A percentile compares a stretch with the other conserved stretches of the same genome.
phyloP scores from a whole-genome alignment of 1,140 invertebrate species.

The Melipona quadrifasciata region DNA sequence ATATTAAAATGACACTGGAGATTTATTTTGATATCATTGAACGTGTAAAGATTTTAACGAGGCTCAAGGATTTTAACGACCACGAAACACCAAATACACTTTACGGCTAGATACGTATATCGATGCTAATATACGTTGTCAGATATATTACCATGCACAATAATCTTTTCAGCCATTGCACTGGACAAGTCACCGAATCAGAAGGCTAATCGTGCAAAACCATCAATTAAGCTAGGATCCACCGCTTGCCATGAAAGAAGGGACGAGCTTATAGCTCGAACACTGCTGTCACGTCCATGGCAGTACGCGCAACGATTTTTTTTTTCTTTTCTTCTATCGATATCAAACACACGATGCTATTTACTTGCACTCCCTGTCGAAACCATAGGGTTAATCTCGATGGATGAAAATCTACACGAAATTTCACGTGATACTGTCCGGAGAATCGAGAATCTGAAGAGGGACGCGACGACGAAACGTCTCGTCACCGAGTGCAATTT shows the following conservation, averaged over 20 bases:
- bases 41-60: neutral
- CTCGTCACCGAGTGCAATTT: conserved; percentile 30
- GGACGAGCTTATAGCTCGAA: conserved; percentile 60
- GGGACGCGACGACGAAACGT: conserved; percentile 30
- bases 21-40: neutral
- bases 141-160: conserved; percentile 32
- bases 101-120: neutral
- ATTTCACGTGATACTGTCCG: conserved; percentile 37
- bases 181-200: conserved; percentile 14
- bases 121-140: conserved; percentile 5
- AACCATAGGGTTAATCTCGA: neutral
- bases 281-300: conserved; percentile 60
- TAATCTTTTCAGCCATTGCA: conserved; percentile 49
- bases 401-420: conserved; percentile 18
- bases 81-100: conserved; percentile 29
- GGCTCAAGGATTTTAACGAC: neutral
- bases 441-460: conserved; percentile 14
- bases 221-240: conserved; percentile 41
- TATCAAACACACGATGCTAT: neutral
- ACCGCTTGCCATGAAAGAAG: conserved; percentile 48
- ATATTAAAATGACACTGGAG: neutral
- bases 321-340: conserved; percentile 32
- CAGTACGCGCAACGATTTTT: conserved; percentile 32
- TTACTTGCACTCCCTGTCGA: neutral
- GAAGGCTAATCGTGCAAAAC: conserved; percentile 29